Evolutionary conservation across 2,113 vertebrate genomes (phyloP).

Genomic region (Osmerus mordax): DNA sequence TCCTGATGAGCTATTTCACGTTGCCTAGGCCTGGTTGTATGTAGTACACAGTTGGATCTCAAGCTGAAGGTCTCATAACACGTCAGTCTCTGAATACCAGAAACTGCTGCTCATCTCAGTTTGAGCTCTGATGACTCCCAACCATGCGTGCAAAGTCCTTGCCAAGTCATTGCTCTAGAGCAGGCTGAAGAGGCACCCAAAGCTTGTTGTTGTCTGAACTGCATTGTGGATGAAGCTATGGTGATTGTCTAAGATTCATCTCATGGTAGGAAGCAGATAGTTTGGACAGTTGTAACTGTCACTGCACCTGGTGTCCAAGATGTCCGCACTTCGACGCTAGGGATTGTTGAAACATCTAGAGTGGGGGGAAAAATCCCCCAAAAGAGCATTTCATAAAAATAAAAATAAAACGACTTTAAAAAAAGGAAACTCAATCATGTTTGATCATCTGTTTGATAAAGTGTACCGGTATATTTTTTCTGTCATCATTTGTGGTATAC

Average conservation of each 20-base stretch:
- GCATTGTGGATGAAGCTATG: conserved; percentile 55
- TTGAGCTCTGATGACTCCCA: too few relatives aligned
- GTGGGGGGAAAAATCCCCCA: conserved; percentile 45
- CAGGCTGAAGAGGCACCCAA: conserved; percentile 35
- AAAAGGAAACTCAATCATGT: conserved; percentile 68
- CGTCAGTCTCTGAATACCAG: too few relatives aligned
- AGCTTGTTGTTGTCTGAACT: conserved; percentile 49
- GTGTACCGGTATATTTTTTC: conserved; percentile 86
- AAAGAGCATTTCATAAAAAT: conserved; percentile 62
- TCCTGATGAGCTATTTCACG: too few relatives aligned
- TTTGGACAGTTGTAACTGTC: conserved; percentile 30
- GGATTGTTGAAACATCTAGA: conserved; percentile 69
- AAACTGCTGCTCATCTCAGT: too few relatives aligned
- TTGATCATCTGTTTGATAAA: conserved; percentile 82
- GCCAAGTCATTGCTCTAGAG: neutral
- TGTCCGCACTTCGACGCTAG: conserved; percentile 74
- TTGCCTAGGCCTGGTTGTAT: too few relatives aligned
- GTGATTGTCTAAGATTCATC: conserved; percentile 42
- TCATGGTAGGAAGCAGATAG: conserved; percentile 66
- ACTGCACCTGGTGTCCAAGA: conserved; percentile 38
- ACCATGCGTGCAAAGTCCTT: too few relatives aligned
- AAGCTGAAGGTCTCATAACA: too few relatives aligned
- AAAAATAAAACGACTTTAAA: conserved; percentile 20
- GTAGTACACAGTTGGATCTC: too few relatives aligned
- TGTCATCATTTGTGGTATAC: conserved; percentile 89